A percentile compares a stretch with the other conserved stretches of the same genome.
Evolutionary conservation across 1,140 invertebrate genomes (phyloP).

Genomic region (Caenorhabditis elegans): WBcel235 BX284604.4:13001001-13001500

Average conservation of each 20-base stretch:
- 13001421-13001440: slow-evolving; percentile 24
- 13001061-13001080: too few relatives aligned
- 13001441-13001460: slow-evolving; percentile 22
- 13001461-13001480: too few relatives aligned
- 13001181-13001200: neutral
- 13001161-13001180: too few relatives aligned
- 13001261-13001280: neutral
- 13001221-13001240: neutral
- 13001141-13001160: too few relatives aligned
- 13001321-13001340: slow-evolving; percentile 10
- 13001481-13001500: neutral
- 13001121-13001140: too few relatives aligned
- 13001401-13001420: slow-evolving; percentile 26
- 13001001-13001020: too few relatives aligned
- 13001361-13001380: neutral
- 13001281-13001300: neutral
- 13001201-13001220: neutral
- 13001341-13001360: neutral
- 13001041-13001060: too few relatives aligned
- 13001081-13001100: too few relatives aligned
- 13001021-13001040: too few relatives aligned
- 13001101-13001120: too few relatives aligned
- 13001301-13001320: neutral
- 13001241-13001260: slow-evolving; percentile 20
- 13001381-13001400: neutral